Evolutionary conservation across 2,888 invertebrate species (phyloP).

Genomic region (Hermodice carunculata): DNA sequence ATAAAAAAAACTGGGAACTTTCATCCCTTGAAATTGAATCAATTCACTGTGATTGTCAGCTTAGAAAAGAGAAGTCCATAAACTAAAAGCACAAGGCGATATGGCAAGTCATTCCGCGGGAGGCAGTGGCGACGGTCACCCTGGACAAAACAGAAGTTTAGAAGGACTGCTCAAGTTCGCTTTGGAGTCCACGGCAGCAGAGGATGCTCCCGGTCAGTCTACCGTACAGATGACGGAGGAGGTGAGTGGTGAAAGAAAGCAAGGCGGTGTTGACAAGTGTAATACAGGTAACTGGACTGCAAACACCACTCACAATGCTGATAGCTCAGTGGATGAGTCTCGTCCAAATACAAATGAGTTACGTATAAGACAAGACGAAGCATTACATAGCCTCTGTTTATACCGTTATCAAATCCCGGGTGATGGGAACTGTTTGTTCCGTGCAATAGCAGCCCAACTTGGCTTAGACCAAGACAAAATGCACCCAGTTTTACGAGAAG

Average conservation of each 20-base stretch:
- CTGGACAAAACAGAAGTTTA: conserved; percentile 32
- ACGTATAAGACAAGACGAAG: conserved; percentile 25
- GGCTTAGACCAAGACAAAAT: conserved; percentile 27
- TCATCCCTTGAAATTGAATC: no score
- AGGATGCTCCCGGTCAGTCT: conserved; percentile 32
- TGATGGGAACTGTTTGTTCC: conserved; percentile 35
- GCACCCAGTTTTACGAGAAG: conserved; percentile 17
- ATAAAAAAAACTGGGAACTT: no score
- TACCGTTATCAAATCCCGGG: conserved; percentile 30
- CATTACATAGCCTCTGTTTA: conserved; percentile 21
- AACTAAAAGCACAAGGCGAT: no score
- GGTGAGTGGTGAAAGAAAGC: no score
- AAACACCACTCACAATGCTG: no score
- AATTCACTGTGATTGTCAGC: background rate
- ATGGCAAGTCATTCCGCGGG: no score
- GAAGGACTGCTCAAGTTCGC: conserved; percentile 48
- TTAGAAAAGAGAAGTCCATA: background rate
- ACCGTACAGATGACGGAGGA: no score
- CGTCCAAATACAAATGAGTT: background rate
- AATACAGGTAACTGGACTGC: no score
- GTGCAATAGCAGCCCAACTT: conserved; percentile 29
- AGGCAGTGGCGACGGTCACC: conserved; percentile 1
- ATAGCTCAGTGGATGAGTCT: background rate
- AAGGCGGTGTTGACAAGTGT: no score
- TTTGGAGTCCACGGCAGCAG: conserved; percentile 41